Conservation (phyloP, 1,140 invertebrate species). For the Listronotus oregonensis region DNA sequence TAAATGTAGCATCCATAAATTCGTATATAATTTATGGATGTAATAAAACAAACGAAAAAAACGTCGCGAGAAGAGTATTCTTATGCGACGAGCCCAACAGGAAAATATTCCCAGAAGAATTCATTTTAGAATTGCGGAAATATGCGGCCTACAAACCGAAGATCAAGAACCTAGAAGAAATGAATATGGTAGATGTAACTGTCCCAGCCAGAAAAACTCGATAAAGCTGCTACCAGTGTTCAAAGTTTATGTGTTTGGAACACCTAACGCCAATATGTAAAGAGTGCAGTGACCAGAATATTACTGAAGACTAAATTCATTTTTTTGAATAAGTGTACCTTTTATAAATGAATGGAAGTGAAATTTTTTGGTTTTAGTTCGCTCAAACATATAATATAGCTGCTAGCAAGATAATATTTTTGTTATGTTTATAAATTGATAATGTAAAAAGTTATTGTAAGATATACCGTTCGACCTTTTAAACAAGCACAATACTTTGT, state of each 20-base stretch:
- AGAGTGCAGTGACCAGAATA: no score
- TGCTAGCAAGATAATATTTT: no score
- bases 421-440: no score
- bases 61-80: background rate
- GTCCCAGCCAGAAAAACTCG: conserved; percentile 10
- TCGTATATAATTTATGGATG: conserved; percentile 14
- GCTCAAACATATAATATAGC: no score
- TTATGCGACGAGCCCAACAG: conserved; percentile 10
- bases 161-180: conserved; percentile 4
- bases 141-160: background rate
- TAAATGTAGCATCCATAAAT: conserved; percentile 27
- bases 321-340: no score
- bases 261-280: conserved; percentile 4
- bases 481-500: no score
- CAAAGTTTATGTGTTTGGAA: conserved; percentile 17
- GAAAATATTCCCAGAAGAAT: no score
- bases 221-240: conserved; percentile 2
- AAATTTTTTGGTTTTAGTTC: no score
- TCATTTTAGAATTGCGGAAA: conserved; percentile 6
- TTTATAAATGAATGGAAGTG: no score
- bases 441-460: no score
- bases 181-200: conserved; percentile 6
- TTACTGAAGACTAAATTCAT: no score
- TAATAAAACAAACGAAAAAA: conserved; percentile 7
- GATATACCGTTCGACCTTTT: no score